These are phyloP conservation scores for Falcaria lacertinaria DNA, from an alignment of 2,888 invertebrate genomes.

Conservation along the genomic window DNA sequence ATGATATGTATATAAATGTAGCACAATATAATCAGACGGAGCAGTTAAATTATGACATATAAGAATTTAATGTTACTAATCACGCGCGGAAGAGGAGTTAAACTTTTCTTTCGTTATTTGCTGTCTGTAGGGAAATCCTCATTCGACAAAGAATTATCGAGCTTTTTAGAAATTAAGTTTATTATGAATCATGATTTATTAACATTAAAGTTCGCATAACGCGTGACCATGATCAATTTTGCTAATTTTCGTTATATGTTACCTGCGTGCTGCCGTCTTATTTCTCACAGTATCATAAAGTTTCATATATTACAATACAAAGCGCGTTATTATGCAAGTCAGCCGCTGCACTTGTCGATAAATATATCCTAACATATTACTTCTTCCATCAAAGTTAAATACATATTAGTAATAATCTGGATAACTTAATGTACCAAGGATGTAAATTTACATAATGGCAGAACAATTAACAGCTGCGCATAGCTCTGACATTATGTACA, in stretches of 20 bases:
- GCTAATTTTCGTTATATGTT: background rate
- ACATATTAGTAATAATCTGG: background rate
- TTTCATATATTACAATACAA: slow-evolving; percentile 2
- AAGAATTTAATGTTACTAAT: too few relatives aligned
- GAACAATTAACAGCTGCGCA: background rate
- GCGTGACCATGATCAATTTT: slow-evolving; percentile 1
- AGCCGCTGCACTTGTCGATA: background rate
- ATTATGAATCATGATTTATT: background rate
- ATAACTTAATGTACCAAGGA: background rate
- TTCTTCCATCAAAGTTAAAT: background rate
- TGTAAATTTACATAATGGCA: background rate
- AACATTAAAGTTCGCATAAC: background rate
- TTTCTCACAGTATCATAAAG: background rate
- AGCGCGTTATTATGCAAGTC: background rate
- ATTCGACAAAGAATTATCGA: too few relatives aligned
- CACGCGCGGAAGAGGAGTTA: too few relatives aligned
- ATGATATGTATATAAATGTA: too few relatives aligned
- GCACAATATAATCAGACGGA: too few relatives aligned
- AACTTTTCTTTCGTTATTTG: too few relatives aligned
- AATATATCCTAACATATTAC: background rate
- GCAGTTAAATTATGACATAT: too few relatives aligned
- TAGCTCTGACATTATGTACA: too few relatives aligned
- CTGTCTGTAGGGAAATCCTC: too few relatives aligned
- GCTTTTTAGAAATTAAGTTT: background rate
- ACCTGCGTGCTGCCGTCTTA: background rate